Evolutionary conservation across 1,140 invertebrate genomes (phyloP).

Genomic region (Myzus persicae): DNA sequence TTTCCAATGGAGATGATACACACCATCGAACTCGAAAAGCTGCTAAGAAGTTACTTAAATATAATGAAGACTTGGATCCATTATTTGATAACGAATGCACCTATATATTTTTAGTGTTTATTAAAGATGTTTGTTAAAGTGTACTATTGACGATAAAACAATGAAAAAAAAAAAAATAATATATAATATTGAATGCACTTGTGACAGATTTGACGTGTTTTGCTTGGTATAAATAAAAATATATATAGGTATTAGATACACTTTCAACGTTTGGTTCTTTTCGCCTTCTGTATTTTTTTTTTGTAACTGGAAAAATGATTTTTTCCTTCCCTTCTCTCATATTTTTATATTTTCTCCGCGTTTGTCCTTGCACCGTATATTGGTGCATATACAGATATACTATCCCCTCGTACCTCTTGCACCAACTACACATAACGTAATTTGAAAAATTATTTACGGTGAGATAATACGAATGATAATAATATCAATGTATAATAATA

Average conservation of each 20-base stretch:
- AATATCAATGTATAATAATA: neutral
- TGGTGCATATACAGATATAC: neutral
- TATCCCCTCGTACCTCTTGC: neutral
- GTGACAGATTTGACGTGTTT: neutral
- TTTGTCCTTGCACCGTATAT: neutral
- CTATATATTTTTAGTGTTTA: no score
- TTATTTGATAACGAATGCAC: no score
- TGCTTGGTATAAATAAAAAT: neutral
- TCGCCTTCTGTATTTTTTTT: neutral
- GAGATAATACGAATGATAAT: constrained; percentile 1
- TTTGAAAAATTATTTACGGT: constrained; percentile 12
- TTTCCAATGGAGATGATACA: no score
- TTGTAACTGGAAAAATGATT: neutral
- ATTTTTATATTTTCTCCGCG: neutral
- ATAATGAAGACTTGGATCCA: no score
- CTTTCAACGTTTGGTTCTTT: constrained; percentile 25
- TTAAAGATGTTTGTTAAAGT: no score
- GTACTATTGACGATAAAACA: neutral
- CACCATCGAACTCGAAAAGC: no score
- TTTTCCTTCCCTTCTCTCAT: neutral
- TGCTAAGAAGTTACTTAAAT: no score
- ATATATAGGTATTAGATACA: constrained; percentile 36
- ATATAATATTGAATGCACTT: neutral
- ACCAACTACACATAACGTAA: neutral
- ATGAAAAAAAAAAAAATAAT: neutral